Base-by-base conservation (phyloP, 2,113 vertebrate genomes). In the Malurus elegans region DNA sequence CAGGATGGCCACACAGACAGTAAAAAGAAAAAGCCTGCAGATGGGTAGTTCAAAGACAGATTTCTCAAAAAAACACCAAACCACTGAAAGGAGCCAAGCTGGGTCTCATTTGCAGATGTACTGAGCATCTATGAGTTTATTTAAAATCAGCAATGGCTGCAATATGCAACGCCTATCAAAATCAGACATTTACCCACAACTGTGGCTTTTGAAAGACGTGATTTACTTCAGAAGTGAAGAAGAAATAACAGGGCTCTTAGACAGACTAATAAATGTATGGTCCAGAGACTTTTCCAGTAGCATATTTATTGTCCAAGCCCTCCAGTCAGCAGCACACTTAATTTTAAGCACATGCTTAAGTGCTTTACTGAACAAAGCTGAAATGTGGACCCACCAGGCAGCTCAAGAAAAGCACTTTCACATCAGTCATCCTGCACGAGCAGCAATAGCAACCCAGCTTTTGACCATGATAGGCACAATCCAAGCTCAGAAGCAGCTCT, bases 271-370 rank as follows among this genome's bases (percentile, higher is more conserved):
- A 96, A 96, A 95, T 71, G 90, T 76, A 95, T 83, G 92, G 92
- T 88, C 92, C 94, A 83, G 92, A 91, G 90, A 93, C 85, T 94
- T 94, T 95, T 80, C 92, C 93, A 95, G 90, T 94, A 96, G 94
- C 58, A 20, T 90, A 88, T 97, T 96, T 96, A 96, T 94, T 94
- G 95, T 93, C 67, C 86, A 83, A 96, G 93, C 84, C 79, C 88
- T 94, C 82, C 81, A 96, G 90, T 96, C 93, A 96, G 93, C 82
- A 90, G 90, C 82, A 73, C 72, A 56, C 92, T 95, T 97, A 96
- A 96, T 95, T 95, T 95, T 95, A 96, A 96, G 95, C 95, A 96
- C 82, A 95, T 97, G 90, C 92, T 93, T 96, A 96, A 96, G 93
- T 90, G 94, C 84, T 96, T 76, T 79, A 69, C 50, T 70, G 87